Conservation (phyloP, 2,797 vertebrate genomes). For the Diceros bicornis region DNA sequence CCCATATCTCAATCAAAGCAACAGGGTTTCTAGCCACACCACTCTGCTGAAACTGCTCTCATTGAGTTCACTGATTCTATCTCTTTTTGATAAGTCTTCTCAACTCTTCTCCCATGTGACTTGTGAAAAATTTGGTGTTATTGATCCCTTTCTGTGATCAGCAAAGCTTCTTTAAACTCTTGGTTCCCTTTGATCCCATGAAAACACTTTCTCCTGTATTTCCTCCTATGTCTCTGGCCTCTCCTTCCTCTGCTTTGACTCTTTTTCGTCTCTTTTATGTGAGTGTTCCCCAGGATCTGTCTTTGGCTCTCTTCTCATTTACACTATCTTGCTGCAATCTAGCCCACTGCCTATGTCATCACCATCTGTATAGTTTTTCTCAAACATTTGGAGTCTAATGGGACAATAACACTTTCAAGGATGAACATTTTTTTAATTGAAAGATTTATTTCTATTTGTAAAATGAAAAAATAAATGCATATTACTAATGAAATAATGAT, state of each 20-base stretch:
- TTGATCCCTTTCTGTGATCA: conserved; percentile 29
- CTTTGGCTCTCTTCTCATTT: conserved; percentile 70
- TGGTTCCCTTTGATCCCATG: neutral
- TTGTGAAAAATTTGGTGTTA: neutral
- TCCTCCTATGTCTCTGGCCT: neutral
- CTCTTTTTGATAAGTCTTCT: conserved; percentile 9
- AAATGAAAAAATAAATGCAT: conserved; percentile 39
- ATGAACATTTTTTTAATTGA: conserved; percentile 65
- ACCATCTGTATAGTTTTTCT: conserved; percentile 76
- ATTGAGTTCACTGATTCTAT: conserved; percentile 28
- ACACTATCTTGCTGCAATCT: conserved; percentile 63
- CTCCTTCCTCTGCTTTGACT: neutral
- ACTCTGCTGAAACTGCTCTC: neutral
- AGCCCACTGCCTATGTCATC: conserved; percentile 60
- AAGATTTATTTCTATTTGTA: conserved; percentile 54
- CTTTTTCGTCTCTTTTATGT: conserved; percentile 42
- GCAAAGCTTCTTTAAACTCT: conserved; percentile 22
- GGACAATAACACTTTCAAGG: conserved; percentile 36
- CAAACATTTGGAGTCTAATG: conserved; percentile 69
- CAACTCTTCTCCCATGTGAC: neutral
- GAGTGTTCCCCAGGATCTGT: conserved; percentile 55
- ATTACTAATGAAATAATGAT: conserved; percentile 29
- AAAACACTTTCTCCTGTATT: conserved; percentile 52
- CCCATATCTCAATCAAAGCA: conserved; percentile 26
- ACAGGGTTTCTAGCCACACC: conserved; percentile 2